Percentiles rank a stretch among this genome's conserved stretches.
Conservation (phyloP, 2,113 vertebrate genomes). For the Myrmecobius fasciatus region DNA sequence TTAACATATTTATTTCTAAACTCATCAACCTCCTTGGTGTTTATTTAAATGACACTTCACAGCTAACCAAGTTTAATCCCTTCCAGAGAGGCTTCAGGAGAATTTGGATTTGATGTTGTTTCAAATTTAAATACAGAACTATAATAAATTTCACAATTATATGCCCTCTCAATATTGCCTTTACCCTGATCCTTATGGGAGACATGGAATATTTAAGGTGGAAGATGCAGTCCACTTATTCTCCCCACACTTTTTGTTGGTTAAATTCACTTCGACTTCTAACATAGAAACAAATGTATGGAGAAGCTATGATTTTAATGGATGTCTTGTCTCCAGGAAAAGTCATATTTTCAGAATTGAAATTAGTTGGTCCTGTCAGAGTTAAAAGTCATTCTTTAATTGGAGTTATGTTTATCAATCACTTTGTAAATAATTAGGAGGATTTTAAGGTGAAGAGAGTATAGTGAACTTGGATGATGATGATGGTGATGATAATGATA, state of each 20-base stretch:
- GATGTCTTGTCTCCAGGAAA: neutral
- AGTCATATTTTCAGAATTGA: neutral
- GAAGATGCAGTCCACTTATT: neutral
- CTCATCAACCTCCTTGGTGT: constrained; percentile 61
- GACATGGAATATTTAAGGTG: constrained; percentile 2
- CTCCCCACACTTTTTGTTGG: constrained; percentile 19
- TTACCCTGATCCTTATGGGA: constrained; percentile 58
- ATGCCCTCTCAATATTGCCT: constrained; percentile 25
- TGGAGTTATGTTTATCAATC: neutral
- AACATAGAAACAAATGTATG: neutral
- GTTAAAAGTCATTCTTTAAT: neutral
- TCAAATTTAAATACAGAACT: constrained; percentile 64
- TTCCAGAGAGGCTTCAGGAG: constrained; percentile 76
- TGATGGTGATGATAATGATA: neutral
- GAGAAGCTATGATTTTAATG: neutral
- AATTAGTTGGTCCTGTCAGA: neutral
- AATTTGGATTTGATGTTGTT: constrained; percentile 12
- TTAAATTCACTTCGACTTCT: constrained; percentile 27
- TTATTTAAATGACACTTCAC: constrained; percentile 73
- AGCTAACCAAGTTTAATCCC: constrained; percentile 75
- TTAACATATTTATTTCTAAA: constrained; percentile 83
- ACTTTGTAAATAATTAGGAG: neutral
- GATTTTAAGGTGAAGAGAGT: neutral
- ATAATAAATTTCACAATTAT: constrained; percentile 67
- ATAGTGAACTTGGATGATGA: neutral